These are phyloP conservation scores for Anarhynchus alexandrinus DNA, from an alignment of 2,113 vertebrate genomes.

Conservation along the genomic window DNA sequence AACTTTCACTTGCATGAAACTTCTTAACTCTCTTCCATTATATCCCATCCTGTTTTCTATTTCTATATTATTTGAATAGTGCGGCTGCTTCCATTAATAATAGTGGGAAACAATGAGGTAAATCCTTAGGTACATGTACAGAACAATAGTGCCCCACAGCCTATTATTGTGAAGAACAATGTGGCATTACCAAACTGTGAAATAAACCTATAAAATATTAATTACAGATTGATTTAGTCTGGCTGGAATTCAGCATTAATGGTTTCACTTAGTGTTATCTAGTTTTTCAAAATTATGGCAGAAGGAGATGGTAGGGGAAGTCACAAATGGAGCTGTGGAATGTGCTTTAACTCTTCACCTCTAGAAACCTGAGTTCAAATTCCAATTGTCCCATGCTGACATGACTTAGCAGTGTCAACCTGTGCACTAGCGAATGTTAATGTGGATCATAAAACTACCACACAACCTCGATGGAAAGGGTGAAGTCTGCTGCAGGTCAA, in stretches of 20 bases:
- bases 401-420: not conserved
- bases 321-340: not conserved
- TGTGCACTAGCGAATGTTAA: not conserved
- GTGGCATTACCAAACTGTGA: conserved; percentile 18
- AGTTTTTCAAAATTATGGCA: conserved; percentile 45
- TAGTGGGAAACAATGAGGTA: not conserved
- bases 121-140: not conserved
- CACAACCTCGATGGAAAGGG: not conserved
- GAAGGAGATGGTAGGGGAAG: not conserved
- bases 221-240: conserved; percentile 69
- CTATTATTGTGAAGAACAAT: not conserved
- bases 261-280: conserved; percentile 42
- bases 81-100: not conserved
- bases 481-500: not conserved
- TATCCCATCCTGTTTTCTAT: not conserved
- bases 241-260: conserved; percentile 61
- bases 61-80: not conserved
- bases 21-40: not conserved
- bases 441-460: not conserved
- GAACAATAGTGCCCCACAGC: not conserved
- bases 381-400: not conserved
- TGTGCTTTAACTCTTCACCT: not conserved
- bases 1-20: not conserved
- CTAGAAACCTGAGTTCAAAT: not conserved
- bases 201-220: conserved; percentile 71